Percentiles rank a stretch among this genome's conserved stretches.
Conservation (phyloP, 2,888 invertebrate species). For the Eutolmus rufibarbis region DNA sequence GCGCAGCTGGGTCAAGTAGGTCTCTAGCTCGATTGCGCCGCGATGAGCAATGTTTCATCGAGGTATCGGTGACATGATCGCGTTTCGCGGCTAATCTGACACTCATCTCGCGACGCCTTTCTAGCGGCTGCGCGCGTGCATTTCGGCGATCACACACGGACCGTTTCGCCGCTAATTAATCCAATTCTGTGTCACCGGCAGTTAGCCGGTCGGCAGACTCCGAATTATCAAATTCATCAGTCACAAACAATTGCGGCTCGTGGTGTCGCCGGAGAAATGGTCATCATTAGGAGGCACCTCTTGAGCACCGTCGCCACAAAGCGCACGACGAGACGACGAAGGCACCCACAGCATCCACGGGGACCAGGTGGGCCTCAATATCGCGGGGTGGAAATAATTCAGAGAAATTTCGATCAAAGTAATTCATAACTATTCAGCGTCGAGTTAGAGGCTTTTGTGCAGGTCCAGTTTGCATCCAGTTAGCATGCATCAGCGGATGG, state of each 20-base stretch:
- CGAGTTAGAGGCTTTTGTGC: background rate
- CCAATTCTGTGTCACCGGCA: background rate
- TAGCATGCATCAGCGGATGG: conserved; percentile 23
- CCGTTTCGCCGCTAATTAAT: conserved; percentile 9
- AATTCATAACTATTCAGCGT: conserved; percentile 19
- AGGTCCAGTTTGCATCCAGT: conserved; percentile 26
- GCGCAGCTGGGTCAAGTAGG: conserved; percentile 17
- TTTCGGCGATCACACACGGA: background rate
- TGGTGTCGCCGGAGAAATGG: background rate
- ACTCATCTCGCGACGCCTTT: conserved; percentile 8
- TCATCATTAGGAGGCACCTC: conserved; percentile 24
- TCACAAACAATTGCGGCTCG: conserved; percentile 26
- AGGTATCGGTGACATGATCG: conserved; percentile 18
- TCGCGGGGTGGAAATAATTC: conserved; percentile 14
- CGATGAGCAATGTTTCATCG: conserved; percentile 13
- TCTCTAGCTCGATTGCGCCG: background rate
- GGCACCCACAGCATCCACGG: background rate
- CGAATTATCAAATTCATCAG: conserved; percentile 29
- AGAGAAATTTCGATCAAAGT: conserved; percentile 30
- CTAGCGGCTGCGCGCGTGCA: background rate
- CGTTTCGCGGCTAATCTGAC: background rate
- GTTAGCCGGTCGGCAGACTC: background rate
- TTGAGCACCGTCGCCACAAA: background rate
- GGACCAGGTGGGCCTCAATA: background rate
- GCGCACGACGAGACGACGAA: background rate